Percentiles rank a stretch among this genome's conserved stretches.
phyloP scores from a whole-genome alignment of 2,797 vertebrate species.

The Lepidocolaptes lacrymiger region DNA sequence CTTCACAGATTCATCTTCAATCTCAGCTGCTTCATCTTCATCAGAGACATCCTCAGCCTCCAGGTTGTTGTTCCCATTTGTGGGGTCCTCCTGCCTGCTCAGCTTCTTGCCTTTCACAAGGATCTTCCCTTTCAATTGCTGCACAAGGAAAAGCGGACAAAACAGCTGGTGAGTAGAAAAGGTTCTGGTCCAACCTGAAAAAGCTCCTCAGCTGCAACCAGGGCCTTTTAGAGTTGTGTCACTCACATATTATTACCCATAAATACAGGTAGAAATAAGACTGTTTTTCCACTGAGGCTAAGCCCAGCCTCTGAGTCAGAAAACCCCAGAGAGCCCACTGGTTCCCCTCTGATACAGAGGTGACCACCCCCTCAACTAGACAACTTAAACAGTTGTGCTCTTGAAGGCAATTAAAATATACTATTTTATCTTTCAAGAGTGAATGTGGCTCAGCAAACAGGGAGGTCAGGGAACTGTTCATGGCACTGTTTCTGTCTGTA shows the following conservation, averaged over 20 bases:
- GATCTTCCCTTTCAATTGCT: conserved; percentile 92
- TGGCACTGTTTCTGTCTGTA: not conserved
- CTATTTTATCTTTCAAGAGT: not conserved
- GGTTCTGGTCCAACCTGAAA: not conserved
- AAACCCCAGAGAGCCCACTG: not conserved
- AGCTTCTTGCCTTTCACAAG: conserved; percentile 93
- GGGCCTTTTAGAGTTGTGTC: not conserved
- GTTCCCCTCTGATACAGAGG: not conserved
- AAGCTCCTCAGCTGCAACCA: not conserved
- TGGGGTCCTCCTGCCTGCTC: conserved; percentile 83
- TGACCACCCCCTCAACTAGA: not conserved
- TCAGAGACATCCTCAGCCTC: conserved; percentile 87
- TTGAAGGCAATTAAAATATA: not conserved
- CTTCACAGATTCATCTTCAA: conserved; percentile 84
- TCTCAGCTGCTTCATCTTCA: conserved; percentile 94
- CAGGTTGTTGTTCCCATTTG: conserved; percentile 69
- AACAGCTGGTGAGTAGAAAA: not conserved
- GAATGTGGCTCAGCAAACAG: not conserved
- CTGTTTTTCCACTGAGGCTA: not conserved
- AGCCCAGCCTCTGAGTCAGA: not conserved
- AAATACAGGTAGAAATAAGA: not conserved
- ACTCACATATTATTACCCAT: not conserved
- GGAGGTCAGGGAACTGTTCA: not conserved
- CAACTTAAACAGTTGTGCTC: not conserved
- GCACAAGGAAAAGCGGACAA: not conserved